Conservation (phyloP, 1,140 invertebrate species). For the Kradibia gibbosae region DNA sequence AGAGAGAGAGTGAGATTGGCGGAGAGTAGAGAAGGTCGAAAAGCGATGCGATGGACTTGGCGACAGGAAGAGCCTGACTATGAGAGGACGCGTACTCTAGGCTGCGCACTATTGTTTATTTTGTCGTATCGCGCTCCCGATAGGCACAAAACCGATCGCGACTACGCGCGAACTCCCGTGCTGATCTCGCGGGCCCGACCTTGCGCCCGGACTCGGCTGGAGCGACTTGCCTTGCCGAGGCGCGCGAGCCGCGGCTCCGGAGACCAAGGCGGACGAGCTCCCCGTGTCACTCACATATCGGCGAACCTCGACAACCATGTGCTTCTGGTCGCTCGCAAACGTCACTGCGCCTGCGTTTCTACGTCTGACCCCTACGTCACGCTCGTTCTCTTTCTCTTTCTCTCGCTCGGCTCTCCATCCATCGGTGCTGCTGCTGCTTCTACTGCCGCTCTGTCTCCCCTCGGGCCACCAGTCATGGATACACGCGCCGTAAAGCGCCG, state of each 20-base stretch:
- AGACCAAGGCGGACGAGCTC: constrained; percentile 14
- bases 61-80: not conserved
- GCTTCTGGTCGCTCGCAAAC: constrained; percentile 62
- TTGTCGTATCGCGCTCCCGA: too few relatives aligned
- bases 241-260: not conserved
- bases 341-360: constrained; percentile 69
- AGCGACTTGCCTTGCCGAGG: not conserved
- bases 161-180: not conserved
- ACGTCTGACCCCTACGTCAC: constrained; percentile 63
- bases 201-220: not conserved
- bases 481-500: constrained; percentile 18
- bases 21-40: not conserved
- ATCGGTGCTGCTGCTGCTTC: not conserved
- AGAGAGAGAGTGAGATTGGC: not conserved
- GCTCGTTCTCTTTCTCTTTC: constrained; percentile 32
- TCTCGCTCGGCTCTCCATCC: constrained; percentile 10
- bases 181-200: not conserved
- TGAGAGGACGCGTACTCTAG: not conserved
- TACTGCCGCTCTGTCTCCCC: constrained; percentile 31
- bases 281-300: constrained; percentile 52
- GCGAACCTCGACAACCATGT: constrained; percentile 63
- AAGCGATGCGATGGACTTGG: not conserved
- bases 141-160: not conserved
- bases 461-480: not conserved
- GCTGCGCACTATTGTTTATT: too few relatives aligned